phyloP scores from a whole-genome alignment of 2,113 vertebrate genomes.

The Albula glossodonta region DNA sequence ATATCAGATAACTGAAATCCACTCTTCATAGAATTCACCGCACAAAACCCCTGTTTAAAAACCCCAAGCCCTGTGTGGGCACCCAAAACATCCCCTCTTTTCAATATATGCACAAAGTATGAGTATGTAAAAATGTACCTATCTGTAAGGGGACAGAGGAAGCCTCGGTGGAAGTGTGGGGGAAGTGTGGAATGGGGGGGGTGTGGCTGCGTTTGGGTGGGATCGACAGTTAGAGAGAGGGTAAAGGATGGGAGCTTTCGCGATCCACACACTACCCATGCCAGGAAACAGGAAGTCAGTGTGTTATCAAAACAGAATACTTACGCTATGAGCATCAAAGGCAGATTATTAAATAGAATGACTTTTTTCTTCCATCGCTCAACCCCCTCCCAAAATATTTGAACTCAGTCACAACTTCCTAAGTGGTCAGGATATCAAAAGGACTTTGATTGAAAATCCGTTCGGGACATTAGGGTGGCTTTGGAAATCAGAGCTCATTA shows the following conservation, averaged over 20 bases:
- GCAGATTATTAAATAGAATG: background rate
- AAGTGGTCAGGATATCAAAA: background rate
- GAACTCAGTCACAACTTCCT: background rate
- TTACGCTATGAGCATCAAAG: conserved; percentile 8
- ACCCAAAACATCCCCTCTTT: background rate
- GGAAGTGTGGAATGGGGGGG: background rate
- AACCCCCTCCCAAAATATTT: background rate
- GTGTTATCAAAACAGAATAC: background rate
- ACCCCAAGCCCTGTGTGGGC: background rate
- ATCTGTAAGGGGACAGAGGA: background rate
- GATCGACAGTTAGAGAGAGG: background rate
- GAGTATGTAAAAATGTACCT: background rate
- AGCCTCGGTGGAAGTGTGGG: no score
- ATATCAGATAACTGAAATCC: background rate
- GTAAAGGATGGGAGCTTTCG: background rate
- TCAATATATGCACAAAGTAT: background rate
- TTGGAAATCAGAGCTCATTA: conserved; percentile 21
- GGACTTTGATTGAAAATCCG: conserved; percentile 10
- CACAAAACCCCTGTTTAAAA: background rate
- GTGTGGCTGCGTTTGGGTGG: background rate
- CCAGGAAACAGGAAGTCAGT: background rate
- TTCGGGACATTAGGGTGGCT: conserved; percentile 2
- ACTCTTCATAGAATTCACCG: background rate
- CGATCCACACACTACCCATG: background rate
- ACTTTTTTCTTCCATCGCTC: background rate